These are phyloP conservation scores for Sisor rabdophorus DNA, from an alignment of 2,113 vertebrate species.

Conservation along the genomic window DNA sequence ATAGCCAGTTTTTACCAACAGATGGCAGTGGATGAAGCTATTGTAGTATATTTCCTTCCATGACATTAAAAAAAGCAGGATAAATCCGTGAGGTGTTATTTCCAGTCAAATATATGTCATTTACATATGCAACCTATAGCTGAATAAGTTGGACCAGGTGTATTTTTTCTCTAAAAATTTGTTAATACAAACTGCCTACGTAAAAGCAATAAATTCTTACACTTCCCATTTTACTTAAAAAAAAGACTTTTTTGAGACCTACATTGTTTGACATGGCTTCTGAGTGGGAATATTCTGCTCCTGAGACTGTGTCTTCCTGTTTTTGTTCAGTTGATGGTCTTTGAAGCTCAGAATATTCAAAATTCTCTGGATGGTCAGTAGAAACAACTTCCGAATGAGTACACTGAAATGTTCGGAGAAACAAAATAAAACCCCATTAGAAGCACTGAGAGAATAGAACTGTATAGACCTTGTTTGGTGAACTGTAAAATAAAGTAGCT, in stretches of 20 bases:
- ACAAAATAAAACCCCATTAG: not conserved
- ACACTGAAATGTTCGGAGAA: conserved; percentile 27
- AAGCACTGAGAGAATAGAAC: not conserved
- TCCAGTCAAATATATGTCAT: not conserved
- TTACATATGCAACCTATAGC: not conserved
- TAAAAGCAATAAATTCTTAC: not conserved
- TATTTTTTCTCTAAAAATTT: not conserved
- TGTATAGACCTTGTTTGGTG: not conserved
- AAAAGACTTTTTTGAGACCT: conserved; percentile 16
- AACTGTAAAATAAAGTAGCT: not conserved
- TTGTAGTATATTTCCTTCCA: not conserved
- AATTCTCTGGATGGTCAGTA: not conserved
- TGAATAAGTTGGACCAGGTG: not conserved
- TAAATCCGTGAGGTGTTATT: not conserved
- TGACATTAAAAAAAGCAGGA: not conserved
- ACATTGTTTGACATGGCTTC: conserved; percentile 34
- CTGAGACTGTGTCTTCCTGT: conserved; percentile 7
- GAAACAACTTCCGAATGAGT: not conserved
- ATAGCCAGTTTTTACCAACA: conserved; percentile 20
- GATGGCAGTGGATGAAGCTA: conserved; percentile 47
- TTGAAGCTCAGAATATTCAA: conserved; percentile 1
- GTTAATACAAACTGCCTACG: not conserved
- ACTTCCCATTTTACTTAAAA: not conserved
- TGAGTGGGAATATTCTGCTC: not conserved
- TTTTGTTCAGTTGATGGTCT: not conserved